Base-by-base conservation (phyloP, 2,113 vertebrate species). In the Lamprologus sp. region DNA sequence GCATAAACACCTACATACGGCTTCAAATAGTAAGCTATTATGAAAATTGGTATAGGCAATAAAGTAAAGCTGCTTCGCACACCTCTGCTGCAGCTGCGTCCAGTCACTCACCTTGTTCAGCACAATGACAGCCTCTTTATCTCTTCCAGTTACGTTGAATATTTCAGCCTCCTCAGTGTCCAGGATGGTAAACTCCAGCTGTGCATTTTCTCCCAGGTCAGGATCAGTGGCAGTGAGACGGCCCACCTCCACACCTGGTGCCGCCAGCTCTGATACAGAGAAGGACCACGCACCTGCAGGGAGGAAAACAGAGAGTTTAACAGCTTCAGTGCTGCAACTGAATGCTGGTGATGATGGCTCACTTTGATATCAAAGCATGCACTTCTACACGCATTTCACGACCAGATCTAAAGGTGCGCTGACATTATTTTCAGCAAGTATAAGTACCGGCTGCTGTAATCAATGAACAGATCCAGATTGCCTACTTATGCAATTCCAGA, bases 131-230 rank as follows among this genome's bases (percentile, higher is more conserved):
- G 97, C 97, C 47, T 98, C 97, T 63, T 93, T 96, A 40, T 97
- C 96, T 87, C 94, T 95, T 3, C 94, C 92, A 13, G 93, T 97
- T 84, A 98, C 94, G 89, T 97, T 97, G 93, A 98, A 98, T 33
- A 95, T 95, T 55, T 97, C 96, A 0, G 95, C 95, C 35, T 96
- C 96, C 82, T 97, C 97, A 1, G 95, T 89, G 4, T 98, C 97
- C 84, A 97, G 83, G 89, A 98, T 97, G 82, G 94, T 95, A 79
- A 97, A 98, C 7, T 97, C 96, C 95, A 98, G 96, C 89, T 93
- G 93, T n/a, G 97, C 97, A 2, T 98, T 98, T 51, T 97, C 97
- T 31, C 97, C 97, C 86, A 97, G 94, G 77, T 98, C 98, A 0
- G 97, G 96, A 82, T 98, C 98, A 7, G 96, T 94, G 35, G 98